phyloP scores from a whole-genome alignment of 1,140 invertebrate species.

The Hylyphantes graminicola region DNA sequence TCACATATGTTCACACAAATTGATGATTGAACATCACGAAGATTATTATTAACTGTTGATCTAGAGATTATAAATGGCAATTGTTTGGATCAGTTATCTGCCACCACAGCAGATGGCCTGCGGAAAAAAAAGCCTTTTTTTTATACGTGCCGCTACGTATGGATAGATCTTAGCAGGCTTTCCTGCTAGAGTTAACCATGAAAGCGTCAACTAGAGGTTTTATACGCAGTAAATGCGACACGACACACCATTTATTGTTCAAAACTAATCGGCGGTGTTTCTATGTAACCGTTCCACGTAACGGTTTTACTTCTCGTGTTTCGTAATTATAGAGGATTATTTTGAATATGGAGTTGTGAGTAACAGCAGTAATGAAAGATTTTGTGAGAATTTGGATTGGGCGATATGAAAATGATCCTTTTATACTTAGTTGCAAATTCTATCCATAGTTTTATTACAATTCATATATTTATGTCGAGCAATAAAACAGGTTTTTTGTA shows the following conservation, averaged over 20 bases:
- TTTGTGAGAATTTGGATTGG: no score
- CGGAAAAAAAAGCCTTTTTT: background rate
- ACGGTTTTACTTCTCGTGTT: background rate
- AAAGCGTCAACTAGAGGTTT: conserved; percentile 43
- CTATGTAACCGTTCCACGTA: background rate
- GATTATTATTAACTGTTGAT: no score
- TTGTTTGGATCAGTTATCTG: conserved; percentile 27
- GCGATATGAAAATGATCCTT: no score
- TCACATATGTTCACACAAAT: no score
- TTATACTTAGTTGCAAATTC: no score
- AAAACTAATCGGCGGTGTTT: conserved; percentile 24
- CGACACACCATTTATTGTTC: conserved; percentile 30
- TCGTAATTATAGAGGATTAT: background rate
- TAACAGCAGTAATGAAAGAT: no score
- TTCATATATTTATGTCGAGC: no score
- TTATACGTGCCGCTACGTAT: conserved; percentile 30
- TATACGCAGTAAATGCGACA: conserved; percentile 30
- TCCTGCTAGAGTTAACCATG: conserved; percentile 28
- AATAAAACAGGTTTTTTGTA: no score
- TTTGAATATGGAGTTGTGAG: no score
- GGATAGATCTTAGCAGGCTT: background rate
- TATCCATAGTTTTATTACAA: no score
- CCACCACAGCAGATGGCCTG: conserved; percentile 28
- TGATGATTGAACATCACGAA: no score
- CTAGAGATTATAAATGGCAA: background rate